A percentile compares a stretch with the other conserved stretches of the same genome.
phyloP scores from a whole-genome alignment of 2,888 invertebrate genomes.

The Pemphredon lugubris region DNA sequence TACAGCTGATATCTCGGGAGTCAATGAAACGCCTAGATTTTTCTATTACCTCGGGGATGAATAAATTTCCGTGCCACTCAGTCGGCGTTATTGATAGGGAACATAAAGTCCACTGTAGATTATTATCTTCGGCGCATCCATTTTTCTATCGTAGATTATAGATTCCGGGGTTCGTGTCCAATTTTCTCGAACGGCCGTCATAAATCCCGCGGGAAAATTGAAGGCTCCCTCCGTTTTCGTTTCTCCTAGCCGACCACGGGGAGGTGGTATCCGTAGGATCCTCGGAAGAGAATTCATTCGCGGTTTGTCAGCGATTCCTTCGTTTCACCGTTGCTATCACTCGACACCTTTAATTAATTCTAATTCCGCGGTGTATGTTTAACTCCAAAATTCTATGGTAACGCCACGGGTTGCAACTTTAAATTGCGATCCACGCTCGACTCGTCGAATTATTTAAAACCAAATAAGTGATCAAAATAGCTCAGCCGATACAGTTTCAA shows the following conservation, averaged over 20 bases:
- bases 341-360: too few relatives aligned
- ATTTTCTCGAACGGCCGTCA: constrained; percentile 60
- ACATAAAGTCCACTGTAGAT: constrained; percentile 61
- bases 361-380: too few relatives aligned
- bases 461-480: too few relatives aligned
- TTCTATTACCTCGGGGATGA: constrained; percentile 41
- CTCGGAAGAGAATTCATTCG: constrained; percentile 18
- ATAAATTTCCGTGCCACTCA: constrained; percentile 17
- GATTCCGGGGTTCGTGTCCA: constrained; percentile 63
- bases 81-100: constrained; percentile 55
- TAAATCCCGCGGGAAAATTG: constrained; percentile 61
- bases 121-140: constrained; percentile 60
- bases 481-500: too few relatives aligned
- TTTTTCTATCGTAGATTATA: constrained; percentile 60
- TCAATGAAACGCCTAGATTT: constrained; percentile 9
- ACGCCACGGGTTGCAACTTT: too few relatives aligned
- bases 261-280: constrained; percentile 18
- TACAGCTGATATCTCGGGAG: background rate
- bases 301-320: constrained; percentile 27
- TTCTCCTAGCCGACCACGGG: constrained; percentile 8
- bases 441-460: too few relatives aligned
- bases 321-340: background rate
- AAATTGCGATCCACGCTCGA: too few relatives aligned
- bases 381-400: too few relatives aligned
- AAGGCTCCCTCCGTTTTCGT: constrained; percentile 45